A percentile compares a stretch with the other conserved stretches of the same genome.
These are phyloP conservation scores for Decapterus maruadsi DNA, from an alignment of 2,797 vertebrate species.

Conservation along the genomic window DNA sequence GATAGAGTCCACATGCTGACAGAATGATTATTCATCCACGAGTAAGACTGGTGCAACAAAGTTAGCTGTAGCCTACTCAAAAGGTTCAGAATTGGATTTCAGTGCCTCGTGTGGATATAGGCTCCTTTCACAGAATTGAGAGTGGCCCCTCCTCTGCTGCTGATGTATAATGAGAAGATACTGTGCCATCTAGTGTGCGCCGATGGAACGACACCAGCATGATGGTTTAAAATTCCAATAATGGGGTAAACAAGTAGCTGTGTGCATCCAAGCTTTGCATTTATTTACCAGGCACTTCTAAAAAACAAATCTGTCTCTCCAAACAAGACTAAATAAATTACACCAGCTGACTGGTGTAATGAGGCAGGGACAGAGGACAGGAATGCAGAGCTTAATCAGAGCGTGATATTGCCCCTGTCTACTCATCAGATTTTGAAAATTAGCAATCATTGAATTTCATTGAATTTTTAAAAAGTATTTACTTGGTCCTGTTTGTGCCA, in stretches of 20 bases:
- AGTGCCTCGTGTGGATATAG: conserved; percentile 53
- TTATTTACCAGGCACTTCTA: conserved; percentile 65
- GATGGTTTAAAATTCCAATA: background rate
- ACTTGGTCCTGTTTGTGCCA: conserved; percentile 16
- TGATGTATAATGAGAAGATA: conserved; percentile 70
- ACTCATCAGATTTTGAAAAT: conserved; percentile 37
- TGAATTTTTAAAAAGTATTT: conserved; percentile 16
- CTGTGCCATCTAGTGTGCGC: conserved; percentile 84
- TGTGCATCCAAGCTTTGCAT: conserved; percentile 60
- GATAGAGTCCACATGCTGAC: conserved; percentile 50
- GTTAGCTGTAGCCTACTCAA: conserved; percentile 67
- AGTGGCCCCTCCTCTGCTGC: conserved; percentile 51
- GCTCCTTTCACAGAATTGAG: conserved; percentile 48
- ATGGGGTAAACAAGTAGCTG: conserved; percentile 59
- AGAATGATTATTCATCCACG: conserved; percentile 63
- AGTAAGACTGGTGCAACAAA: conserved; percentile 54
- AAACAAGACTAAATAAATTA: conserved; percentile 54
- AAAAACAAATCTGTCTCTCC: conserved; percentile 58
- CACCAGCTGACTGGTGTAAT: conserved; percentile 45
- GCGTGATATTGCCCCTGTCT: conserved; percentile 20
- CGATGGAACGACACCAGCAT: conserved; percentile 22
- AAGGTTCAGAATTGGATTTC: conserved; percentile 66
- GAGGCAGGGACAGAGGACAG: conserved; percentile 38
- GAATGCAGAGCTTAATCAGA: conserved; percentile 42
- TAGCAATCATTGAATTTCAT: conserved; percentile 15